A percentile compares a stretch with the other conserved stretches of the same genome.
Evolutionary conservation across 2,113 vertebrate species (phyloP).

Genomic region (Mus pahari): DNA sequence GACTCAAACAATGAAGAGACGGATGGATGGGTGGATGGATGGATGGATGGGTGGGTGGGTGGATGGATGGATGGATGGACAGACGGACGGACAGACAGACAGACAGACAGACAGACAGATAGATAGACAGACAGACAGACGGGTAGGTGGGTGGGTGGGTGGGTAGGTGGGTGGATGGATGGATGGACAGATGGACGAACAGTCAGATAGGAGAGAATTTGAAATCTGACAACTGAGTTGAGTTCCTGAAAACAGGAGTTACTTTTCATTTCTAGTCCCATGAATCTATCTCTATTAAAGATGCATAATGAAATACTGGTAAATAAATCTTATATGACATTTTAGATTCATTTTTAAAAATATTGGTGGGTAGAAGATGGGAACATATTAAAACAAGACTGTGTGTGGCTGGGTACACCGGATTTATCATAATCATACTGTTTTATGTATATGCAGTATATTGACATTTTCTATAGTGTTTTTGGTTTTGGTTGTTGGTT

Average conservation of each 20-base stretch:
- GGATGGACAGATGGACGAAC: too few relatives aligned
- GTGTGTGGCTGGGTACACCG: background rate
- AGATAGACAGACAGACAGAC: too few relatives aligned
- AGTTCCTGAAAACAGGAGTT: background rate
- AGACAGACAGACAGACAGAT: too few relatives aligned
- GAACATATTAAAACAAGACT: conserved; percentile 38
- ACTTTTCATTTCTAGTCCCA: conserved; percentile 53
- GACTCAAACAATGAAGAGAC: conserved; percentile 40
- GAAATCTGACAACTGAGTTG: conserved; percentile 49
- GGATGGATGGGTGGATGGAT: too few relatives aligned
- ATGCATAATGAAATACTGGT: background rate
- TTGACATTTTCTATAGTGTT: conserved; percentile 10
- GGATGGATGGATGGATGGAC: too few relatives aligned
- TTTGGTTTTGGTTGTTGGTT: too few relatives aligned
- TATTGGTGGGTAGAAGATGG: background rate
- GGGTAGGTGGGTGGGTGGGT: too few relatives aligned
- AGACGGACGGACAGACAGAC: too few relatives aligned
- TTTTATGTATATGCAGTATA: background rate
- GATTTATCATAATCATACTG: conserved; percentile 31
- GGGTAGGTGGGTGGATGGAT: too few relatives aligned
- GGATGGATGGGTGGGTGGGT: too few relatives aligned
- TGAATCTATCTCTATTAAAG: conserved; percentile 32
- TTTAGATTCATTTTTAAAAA: conserved; percentile 48
- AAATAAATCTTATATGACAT: background rate
- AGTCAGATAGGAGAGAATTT: background rate